phyloP scores from a whole-genome alignment of 2,888 invertebrate genomes.

The Sinodicranocentrus sp. region DNA sequence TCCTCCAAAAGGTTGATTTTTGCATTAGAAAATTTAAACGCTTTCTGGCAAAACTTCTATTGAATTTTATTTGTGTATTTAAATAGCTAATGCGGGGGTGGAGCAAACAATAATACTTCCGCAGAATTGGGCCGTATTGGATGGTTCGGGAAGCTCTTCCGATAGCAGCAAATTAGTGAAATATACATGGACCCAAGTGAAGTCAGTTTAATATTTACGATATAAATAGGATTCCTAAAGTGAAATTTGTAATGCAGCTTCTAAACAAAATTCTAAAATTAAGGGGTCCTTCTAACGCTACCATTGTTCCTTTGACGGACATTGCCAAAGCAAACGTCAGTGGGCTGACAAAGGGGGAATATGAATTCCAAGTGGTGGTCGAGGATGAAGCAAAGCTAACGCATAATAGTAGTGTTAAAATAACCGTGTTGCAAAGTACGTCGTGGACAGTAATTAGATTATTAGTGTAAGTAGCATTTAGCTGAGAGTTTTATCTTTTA shows the following conservation, averaged over 20 bases:
- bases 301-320: conserved; percentile 79
- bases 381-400: conserved; percentile 90
- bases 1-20: conserved; percentile 84
- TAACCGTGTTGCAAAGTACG: conserved; percentile 86
- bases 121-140: conserved; percentile 87
- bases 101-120: conserved; percentile 88
- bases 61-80: no score
- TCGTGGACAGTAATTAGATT: no score
- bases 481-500: neutral
- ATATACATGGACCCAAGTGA: conserved; percentile 91
- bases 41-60: neutral
- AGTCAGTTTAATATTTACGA: no score
- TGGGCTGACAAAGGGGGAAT: conserved; percentile 89
- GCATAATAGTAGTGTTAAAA: conserved; percentile 84
- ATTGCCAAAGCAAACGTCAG: conserved; percentile 87
- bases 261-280: neutral
- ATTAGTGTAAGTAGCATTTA: no score
- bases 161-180: conserved; percentile 91
- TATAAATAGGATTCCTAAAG: no score
- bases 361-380: conserved; percentile 89
- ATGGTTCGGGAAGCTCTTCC: conserved; percentile 86
- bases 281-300: conserved; percentile 81
- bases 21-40: neutral
- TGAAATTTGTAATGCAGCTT: neutral
- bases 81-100: conserved; percentile 80